Evolutionary conservation across 2,888 invertebrate genomes (phyloP).

Genomic region (Alsophila aescularia): DNA sequence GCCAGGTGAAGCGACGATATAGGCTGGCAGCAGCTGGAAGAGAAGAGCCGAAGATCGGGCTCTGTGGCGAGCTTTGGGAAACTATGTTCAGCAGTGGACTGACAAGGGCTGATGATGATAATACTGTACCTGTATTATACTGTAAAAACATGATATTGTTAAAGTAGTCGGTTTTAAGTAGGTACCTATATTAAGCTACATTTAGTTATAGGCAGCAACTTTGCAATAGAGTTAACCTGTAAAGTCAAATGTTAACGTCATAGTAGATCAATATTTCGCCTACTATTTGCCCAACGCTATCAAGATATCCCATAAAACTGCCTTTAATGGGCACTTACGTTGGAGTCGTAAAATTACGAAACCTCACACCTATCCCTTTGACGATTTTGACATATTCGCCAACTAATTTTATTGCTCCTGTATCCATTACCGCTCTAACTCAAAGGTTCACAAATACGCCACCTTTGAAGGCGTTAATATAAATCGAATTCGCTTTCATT

Average conservation of each 20-base stretch:
- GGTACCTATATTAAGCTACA: too few species aligned
- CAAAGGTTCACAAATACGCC: slow-evolving; percentile 29
- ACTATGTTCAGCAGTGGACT: too few species aligned
- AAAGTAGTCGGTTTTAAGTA: too few species aligned
- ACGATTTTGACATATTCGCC: slow-evolving; percentile 34
- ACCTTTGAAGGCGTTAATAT: slow-evolving; percentile 24
- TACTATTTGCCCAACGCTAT: slow-evolving; percentile 34
- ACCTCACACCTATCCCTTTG: slow-evolving; percentile 38
- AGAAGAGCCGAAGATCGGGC: too few species aligned
- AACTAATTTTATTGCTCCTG: slow-evolving; percentile 35
- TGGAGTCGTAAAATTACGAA: slow-evolving; percentile 55
- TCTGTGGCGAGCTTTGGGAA: too few species aligned
- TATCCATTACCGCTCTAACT: slow-evolving; percentile 32
- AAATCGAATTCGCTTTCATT: slow-evolving; percentile 17
- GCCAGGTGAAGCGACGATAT: too few species aligned
- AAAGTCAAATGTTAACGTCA: slow-evolving; percentile 20
- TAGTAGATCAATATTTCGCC: slow-evolving; percentile 12
- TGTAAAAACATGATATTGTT: too few species aligned
- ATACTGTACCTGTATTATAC: too few species aligned
- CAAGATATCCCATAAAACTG: slow-evolving; percentile 54
- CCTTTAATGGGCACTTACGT: slow-evolving; percentile 63
- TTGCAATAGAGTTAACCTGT: neutral
- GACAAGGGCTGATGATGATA: too few species aligned
- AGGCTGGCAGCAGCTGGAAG: too few species aligned
- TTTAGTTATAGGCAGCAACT: too few species aligned